Evolutionary conservation across 2,113 vertebrate genomes (phyloP).

Genomic region (Pachycephala philippinensis): DNA sequence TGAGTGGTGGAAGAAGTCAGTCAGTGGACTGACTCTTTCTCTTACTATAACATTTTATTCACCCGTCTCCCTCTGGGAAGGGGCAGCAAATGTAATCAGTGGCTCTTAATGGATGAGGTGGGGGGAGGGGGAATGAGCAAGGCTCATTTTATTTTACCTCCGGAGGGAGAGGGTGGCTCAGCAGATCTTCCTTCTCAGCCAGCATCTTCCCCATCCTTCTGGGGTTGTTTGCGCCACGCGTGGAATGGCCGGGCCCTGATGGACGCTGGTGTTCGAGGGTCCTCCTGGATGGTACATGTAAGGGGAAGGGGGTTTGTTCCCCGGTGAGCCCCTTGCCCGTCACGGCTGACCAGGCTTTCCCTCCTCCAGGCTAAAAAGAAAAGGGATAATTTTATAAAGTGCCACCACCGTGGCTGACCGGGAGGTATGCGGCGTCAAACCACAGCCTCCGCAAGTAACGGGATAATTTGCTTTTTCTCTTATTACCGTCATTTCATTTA

Average conservation of each 20-base stretch:
- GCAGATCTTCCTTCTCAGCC: background rate
- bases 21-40: background rate
- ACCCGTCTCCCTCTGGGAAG: background rate
- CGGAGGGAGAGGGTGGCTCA: background rate
- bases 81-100: background rate
- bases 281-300: background rate
- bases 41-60: background rate
- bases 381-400: background rate
- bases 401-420: background rate
- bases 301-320: background rate
- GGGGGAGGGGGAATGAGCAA: background rate
- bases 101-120: background rate
- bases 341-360: background rate
- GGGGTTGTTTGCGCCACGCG: background rate
- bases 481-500: background rate
- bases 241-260: background rate
- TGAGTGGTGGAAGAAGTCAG: background rate
- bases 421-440: background rate
- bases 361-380: background rate
- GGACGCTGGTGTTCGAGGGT: background rate
- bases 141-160: background rate
- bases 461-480: background rate
- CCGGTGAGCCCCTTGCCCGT: fast-evolving
- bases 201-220: background rate
- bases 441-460: background rate